Conservation (phyloP, 1,140 invertebrate genomes). For the Anastrepha ludens region DNA sequence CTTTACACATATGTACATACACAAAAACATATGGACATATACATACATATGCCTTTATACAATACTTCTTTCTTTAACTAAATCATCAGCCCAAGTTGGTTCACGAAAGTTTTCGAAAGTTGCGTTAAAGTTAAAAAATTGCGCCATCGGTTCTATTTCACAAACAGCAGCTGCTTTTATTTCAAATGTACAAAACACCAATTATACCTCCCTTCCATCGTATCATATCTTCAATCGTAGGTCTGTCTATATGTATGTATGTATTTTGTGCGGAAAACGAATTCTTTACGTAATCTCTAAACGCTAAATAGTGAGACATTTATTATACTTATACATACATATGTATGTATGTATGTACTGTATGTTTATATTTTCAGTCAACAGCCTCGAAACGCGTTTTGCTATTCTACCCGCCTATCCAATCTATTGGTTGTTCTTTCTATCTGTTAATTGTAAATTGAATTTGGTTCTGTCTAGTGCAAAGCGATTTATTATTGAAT, state of each 20-base stretch:
- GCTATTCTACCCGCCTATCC: background rate
- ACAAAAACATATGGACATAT: too few relatives aligned
- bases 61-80: too few relatives aligned
- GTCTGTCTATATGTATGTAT: background rate
- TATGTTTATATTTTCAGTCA: background rate
- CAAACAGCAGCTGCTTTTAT: background rate
- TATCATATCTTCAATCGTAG: background rate
- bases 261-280: background rate
- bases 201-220: background rate
- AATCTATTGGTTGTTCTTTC: background rate
- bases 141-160: background rate
- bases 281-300: background rate
- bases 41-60: too few relatives aligned
- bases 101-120: background rate
- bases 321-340: background rate
- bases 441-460: background rate
- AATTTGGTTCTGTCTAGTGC: slow-evolving; percentile 24
- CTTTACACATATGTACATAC: too few relatives aligned
- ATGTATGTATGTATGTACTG: too few relatives aligned
- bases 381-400: background rate
- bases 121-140: background rate
- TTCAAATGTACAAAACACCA: background rate
- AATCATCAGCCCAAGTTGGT: background rate
- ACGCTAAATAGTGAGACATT: background rate
- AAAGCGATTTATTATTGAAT: slow-evolving; percentile 12